Evolutionary conservation across 2,888 invertebrate species (phyloP), one percentile per base, ranked within the genome.

Genomic region (Nasonovia ribisnigri): DNA sequence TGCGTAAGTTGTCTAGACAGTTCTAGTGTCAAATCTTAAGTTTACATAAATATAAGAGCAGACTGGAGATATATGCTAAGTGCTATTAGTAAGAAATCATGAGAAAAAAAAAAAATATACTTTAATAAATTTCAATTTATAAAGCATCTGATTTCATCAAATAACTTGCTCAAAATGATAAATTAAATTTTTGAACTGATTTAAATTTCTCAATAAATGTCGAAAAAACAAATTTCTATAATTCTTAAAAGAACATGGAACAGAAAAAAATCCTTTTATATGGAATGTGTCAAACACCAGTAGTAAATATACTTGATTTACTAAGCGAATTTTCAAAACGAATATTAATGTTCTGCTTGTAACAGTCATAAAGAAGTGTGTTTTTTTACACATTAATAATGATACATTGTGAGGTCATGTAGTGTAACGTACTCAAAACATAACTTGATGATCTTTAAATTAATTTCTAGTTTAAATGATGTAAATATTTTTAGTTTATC

Each of bases 261-360:
- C 10, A 46, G 46, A 46, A 46, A 6, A 67, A n/a, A 67, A 67
- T 67, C n/a, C 3, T 60, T 67, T 67, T 67, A 60, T 3, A 60
- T 11, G 29, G 11, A n/a, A n/a, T n/a, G 0, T 67, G n/a, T 4
- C 10, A 67, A 67, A 67, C 29, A 67, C 67, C n/a, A 4, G n/a
- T 13, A n/a, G 0, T 42, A 26, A 13, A 29, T n/a, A 43, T 86
- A 92, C 60, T 92, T 92, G 87, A 54, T 60, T 92, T 87, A 46
- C 48, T 60, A 13, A n/a, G 46, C 3, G 4, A 10, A 10, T 36
- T 16, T 0, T 42, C 90, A 43, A 77, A 24, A 51, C 1, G 0
- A 84, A 26, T 36, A 36, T 84, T 46, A 10, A 42, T 3, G 24
- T 84, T 84, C 11, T 87, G 13, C 46, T 3, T 46, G 10, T 10